Evolutionary conservation across 2,797 vertebrate species (phyloP).

Genomic region (Rhinoraja longicauda): DNA sequence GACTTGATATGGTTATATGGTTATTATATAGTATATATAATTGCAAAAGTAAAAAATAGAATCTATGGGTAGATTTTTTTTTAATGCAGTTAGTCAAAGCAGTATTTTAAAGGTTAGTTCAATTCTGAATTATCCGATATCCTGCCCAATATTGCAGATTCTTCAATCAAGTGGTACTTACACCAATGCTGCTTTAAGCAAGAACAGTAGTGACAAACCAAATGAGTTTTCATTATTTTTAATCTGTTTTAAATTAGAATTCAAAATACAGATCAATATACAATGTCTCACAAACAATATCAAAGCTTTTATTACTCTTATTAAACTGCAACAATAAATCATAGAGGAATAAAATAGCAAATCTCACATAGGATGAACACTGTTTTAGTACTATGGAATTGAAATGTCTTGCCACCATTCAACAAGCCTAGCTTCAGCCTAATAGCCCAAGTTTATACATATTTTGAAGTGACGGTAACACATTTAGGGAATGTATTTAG

Average conservation of each 20-base stretch:
- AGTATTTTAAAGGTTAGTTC: constrained; percentile 43
- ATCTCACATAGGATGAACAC: constrained; percentile 33
- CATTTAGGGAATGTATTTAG: not conserved
- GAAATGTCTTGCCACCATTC: constrained; percentile 23
- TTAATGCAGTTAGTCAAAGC: constrained; percentile 48
- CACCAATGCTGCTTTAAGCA: constrained; percentile 2
- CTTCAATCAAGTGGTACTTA: not conserved
- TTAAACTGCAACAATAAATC: constrained; percentile 35
- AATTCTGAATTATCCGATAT: constrained; percentile 49
- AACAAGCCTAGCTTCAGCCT: not conserved
- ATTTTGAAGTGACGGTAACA: constrained; percentile 1
- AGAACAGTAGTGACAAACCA: not conserved
- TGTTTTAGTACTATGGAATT: constrained; percentile 28
- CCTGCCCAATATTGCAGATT: constrained; percentile 34
- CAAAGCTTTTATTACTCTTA: constrained; percentile 37
- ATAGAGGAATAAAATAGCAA: constrained; percentile 36
- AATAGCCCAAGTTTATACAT: not conserved
- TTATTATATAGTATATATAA: too few species aligned
- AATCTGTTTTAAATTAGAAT: constrained; percentile 37
- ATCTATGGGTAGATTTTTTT: not conserved
- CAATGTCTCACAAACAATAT: constrained; percentile 37
- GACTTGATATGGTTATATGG: too few species aligned
- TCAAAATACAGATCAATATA: constrained; percentile 37
- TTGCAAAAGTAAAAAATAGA: constrained; percentile 40
- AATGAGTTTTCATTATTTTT: constrained; percentile 26